These are phyloP conservation scores for Colostygia pectinataria DNA, from an alignment of 2,888 invertebrate species.

Conservation along the genomic window DNA sequence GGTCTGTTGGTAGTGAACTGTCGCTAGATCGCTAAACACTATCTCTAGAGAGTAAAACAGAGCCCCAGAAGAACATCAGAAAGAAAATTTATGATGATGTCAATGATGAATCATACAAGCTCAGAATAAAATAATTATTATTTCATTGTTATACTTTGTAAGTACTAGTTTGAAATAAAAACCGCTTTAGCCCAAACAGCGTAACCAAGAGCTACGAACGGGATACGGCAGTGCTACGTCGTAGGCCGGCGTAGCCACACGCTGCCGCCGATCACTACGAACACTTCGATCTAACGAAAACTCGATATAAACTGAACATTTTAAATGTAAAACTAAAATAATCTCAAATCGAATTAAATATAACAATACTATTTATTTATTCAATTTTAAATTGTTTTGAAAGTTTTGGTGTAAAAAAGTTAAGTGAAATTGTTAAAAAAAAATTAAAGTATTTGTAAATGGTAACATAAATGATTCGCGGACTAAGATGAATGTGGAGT, in stretches of 20 bases:
- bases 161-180: neutral
- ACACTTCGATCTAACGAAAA: conserved; percentile 25
- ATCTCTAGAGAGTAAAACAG: no score
- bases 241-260: conserved; percentile 70
- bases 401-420: conserved; percentile 2
- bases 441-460: conserved; percentile 33
- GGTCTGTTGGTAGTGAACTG: no score
- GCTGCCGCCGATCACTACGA: conserved; percentile 41
- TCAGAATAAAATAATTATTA: neutral
- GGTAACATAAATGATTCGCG: conserved; percentile 34
- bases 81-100: no score
- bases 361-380: no score
- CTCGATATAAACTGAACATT: neutral
- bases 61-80: no score
- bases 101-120: no score
- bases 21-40: no score
- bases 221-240: conserved; percentile 70
- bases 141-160: neutral
- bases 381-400: neutral
- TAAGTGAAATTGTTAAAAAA: conserved; percentile 24
- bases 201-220: conserved; percentile 25
- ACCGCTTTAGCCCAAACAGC: conserved; percentile 9
- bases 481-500: conserved; percentile 69
- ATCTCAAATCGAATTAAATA: no score
- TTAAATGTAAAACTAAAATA: no score